Conservation (phyloP, 2,797 vertebrate species). For the Furcifer pardalis region DNA sequence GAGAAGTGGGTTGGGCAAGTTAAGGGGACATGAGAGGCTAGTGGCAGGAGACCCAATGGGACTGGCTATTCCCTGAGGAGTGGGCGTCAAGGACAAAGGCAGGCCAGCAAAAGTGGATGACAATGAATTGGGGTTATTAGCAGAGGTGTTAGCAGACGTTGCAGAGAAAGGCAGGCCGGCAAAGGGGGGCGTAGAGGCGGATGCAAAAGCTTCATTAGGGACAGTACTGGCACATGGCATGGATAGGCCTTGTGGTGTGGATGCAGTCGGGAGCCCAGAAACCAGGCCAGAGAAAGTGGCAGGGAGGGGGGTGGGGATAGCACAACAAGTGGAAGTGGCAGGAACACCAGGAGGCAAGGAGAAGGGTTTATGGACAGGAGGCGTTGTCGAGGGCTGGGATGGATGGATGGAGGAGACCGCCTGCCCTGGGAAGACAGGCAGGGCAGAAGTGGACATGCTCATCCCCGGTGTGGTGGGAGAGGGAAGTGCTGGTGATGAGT, state of each 20-base stretch:
- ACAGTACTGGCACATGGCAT: slow-evolving; percentile 81
- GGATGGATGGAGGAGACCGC: slow-evolving; percentile 80
- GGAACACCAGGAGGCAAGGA: slow-evolving; percentile 74
- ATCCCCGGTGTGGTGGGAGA: slow-evolving; percentile 70
- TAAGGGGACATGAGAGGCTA: slow-evolving; percentile 76
- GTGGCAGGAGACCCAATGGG: slow-evolving; percentile 72
- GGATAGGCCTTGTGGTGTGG: slow-evolving; percentile 61
- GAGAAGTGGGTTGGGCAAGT: slow-evolving; percentile 75
- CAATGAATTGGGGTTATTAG: slow-evolving; percentile 70
- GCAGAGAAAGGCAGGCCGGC: slow-evolving; percentile 80
- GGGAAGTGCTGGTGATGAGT: slow-evolving; percentile 71
- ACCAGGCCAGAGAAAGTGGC: slow-evolving; percentile 88
- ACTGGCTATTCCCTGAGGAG: slow-evolving; percentile 74
- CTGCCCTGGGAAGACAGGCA: slow-evolving; percentile 82
- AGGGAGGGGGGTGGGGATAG: slow-evolving; percentile 73
- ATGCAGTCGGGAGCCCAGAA: slow-evolving; percentile 75
- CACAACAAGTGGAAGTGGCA: slow-evolving; percentile 68
- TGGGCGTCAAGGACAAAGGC: slow-evolving; percentile 74
- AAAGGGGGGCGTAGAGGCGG: slow-evolving; percentile 76
- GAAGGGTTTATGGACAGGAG: slow-evolving; percentile 88
- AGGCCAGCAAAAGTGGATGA: slow-evolving; percentile 77
- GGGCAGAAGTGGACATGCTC: slow-evolving; percentile 76
- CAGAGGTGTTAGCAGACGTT: slow-evolving; percentile 65
- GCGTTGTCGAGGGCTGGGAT: slow-evolving; percentile 80
- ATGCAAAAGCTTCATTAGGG: slow-evolving; percentile 77